A percentile compares a stretch with the other conserved stretches of the same genome.
These are phyloP conservation scores for Hemibagrus guttatus DNA, from an alignment of 2,797 vertebrate genomes.

Conservation along the genomic window DNA sequence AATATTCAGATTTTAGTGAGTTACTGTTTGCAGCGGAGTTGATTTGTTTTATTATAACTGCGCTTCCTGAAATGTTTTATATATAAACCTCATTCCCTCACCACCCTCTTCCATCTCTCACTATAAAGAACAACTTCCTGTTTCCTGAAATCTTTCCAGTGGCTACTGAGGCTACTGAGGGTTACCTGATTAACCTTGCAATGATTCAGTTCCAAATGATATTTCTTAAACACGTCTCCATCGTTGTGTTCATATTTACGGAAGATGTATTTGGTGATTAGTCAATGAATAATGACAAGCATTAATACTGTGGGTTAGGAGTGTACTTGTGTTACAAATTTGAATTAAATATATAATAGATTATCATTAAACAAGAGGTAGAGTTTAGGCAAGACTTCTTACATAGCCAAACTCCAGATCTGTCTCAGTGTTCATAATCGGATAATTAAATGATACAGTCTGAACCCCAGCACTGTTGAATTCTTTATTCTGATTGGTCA, in stretches of 20 bases:
- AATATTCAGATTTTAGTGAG: no score
- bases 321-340: neutral
- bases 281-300: neutral
- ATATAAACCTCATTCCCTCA: no score
- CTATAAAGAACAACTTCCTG: no score
- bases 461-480: neutral
- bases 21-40: no score
- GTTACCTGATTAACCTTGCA: slow-evolving; percentile 1
- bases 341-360: neutral
- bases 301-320: neutral
- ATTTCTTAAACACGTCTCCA: neutral
- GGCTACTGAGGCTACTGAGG: no score
- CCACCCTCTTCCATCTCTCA: no score
- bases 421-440: neutral
- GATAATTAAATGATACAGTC: neutral
- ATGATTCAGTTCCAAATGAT: neutral
- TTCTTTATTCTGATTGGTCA: neutral
- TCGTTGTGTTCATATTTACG: neutral
- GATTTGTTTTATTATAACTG: no score
- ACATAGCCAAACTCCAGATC: neutral
- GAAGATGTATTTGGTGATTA: neutral
- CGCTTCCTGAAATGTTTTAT: no score
- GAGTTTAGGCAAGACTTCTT: neutral
- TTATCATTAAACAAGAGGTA: neutral
- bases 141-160: no score